These are phyloP conservation scores for Gymnobelideus leadbeateri DNA, from an alignment of 2,113 vertebrate genomes.

Conservation along the genomic window DNA sequence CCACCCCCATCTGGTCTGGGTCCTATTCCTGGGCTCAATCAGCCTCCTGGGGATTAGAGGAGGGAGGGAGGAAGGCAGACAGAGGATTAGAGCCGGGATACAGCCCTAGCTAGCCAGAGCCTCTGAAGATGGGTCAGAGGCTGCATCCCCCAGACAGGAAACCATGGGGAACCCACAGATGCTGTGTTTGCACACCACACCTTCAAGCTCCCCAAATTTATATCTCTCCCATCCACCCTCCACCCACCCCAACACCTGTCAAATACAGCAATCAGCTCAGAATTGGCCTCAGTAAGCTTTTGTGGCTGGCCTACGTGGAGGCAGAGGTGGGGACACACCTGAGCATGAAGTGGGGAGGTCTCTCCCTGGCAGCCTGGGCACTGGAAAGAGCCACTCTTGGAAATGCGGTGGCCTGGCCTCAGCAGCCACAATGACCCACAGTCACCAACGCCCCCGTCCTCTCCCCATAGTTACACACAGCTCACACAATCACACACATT, in stretches of 20 bases:
- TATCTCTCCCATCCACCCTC: background rate
- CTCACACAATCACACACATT: background rate
- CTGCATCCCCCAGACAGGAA: background rate
- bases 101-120: background rate
- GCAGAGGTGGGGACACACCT: background rate
- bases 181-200: too few relatives aligned
- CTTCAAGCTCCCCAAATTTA: background rate
- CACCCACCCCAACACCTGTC: background rate
- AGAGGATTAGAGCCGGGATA: conserved; percentile 67
- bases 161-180: background rate
- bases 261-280: background rate
- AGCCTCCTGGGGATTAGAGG: background rate
- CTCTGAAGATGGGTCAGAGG: background rate
- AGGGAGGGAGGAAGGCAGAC: conserved; percentile 1
- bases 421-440: background rate
- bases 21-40: conserved; percentile 63
- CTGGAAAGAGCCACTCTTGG: background rate
- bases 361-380: background rate
- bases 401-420: background rate
- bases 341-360: background rate
- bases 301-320: background rate
- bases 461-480: background rate
- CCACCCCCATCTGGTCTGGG: conserved; percentile 44
- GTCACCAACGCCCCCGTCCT: too few relatives aligned
- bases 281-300: background rate